phyloP scores from a whole-genome alignment of 2,113 vertebrate species.

The Haplochromis burtoni region DNA sequence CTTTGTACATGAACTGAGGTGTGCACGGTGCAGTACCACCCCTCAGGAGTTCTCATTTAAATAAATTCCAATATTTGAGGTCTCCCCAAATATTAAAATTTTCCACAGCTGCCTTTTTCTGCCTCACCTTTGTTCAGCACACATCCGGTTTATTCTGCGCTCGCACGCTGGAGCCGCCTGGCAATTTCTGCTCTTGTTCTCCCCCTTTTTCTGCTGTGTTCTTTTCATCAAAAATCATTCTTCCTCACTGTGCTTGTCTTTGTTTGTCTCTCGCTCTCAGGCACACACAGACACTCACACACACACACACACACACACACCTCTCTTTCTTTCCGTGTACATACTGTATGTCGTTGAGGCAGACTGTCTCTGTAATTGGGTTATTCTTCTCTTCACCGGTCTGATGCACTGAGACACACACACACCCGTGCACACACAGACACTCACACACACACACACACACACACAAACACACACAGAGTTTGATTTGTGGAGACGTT shows the following conservation, averaged over 20 bases:
- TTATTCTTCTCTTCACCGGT: slow-evolving; percentile 64
- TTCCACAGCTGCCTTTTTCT: neutral
- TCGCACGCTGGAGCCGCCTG: neutral
- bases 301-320: neutral
- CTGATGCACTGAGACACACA: slow-evolving; percentile 64
- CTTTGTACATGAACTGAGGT: slow-evolving; percentile 30
- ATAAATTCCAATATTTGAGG: slow-evolving; percentile 52
- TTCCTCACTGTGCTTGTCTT: slow-evolving; percentile 26
- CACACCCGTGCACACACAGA: neutral
- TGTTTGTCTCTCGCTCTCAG: slow-evolving; percentile 14
- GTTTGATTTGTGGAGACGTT: slow-evolving; percentile 48
- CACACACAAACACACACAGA: neutral
- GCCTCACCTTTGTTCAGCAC: slow-evolving; percentile 30
- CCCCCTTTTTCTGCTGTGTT: neutral
- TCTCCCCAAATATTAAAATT: slow-evolving; percentile 5
- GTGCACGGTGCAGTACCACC: slow-evolving; percentile 4
- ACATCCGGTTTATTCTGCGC: slow-evolving; percentile 11
- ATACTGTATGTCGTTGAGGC: slow-evolving; percentile 61
- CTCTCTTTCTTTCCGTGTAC: slow-evolving; percentile 5
- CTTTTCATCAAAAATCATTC: slow-evolving; percentile 54
- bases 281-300: neutral
- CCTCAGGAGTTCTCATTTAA: slow-evolving; percentile 45
- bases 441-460: no score
- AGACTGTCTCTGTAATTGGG: slow-evolving; percentile 69
- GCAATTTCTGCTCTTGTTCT: neutral